Evolutionary conservation across 2,888 invertebrate genomes (phyloP).

Genomic region (Hedychridium roseum): DNA sequence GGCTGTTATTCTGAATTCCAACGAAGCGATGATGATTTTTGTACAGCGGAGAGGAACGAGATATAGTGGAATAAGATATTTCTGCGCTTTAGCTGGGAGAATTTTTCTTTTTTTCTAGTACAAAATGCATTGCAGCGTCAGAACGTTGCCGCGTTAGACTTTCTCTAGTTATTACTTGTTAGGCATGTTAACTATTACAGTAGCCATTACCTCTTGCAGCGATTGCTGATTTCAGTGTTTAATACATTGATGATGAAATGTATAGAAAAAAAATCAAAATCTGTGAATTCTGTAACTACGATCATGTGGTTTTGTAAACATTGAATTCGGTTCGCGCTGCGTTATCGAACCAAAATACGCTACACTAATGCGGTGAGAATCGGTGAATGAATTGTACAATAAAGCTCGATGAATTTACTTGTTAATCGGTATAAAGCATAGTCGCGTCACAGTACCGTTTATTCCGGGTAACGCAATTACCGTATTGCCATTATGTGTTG

Average conservation of each 20-base stretch:
- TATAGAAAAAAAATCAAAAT: no score
- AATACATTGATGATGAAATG: slow-evolving; percentile 1
- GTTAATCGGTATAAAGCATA: slow-evolving; percentile 27
- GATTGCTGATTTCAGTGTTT: slow-evolving; percentile 26
- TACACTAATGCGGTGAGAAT: slow-evolving; percentile 34
- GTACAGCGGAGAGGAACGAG: slow-evolving; percentile 32
- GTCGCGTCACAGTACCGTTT: slow-evolving; percentile 30
- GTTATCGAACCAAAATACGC: slow-evolving; percentile 35
- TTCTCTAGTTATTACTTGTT: slow-evolving; percentile 38
- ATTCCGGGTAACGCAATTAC: slow-evolving; percentile 25
- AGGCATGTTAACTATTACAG: slow-evolving; percentile 30
- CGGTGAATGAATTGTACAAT: slow-evolving; percentile 35
- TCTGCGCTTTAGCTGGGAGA: slow-evolving; percentile 34
- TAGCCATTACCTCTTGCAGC: slow-evolving; percentile 29
- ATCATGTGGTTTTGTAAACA: neutral
- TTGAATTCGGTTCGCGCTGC: slow-evolving; percentile 29
- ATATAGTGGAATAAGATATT: slow-evolving; percentile 33
- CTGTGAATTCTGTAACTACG: no score
- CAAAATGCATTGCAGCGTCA: slow-evolving; percentile 35
- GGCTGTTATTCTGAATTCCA: no score
- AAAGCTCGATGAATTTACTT: slow-evolving; percentile 30
- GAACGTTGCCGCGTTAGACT: slow-evolving; percentile 32
- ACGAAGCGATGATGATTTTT: no score
- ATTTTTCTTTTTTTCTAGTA: slow-evolving; percentile 42
- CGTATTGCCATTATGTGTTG: slow-evolving; percentile 22